Percentiles rank a stretch among this genome's conserved stretches.
These are phyloP conservation scores for Burhinus oedicnemus DNA, from an alignment of 2,113 vertebrate species.

Conservation along the genomic window DNA sequence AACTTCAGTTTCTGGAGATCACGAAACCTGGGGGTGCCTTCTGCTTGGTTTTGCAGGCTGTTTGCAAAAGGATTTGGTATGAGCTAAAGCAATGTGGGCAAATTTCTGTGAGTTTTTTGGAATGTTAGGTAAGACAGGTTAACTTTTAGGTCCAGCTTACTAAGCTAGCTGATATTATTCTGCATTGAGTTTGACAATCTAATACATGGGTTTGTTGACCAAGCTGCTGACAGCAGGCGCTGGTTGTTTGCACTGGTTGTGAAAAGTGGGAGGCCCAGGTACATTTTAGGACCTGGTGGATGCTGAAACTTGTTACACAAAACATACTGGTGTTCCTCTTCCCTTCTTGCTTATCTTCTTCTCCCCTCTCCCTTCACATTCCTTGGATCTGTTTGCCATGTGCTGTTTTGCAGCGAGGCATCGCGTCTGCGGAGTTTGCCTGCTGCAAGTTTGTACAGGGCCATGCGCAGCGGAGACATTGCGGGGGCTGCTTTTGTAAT, in stretches of 20 bases:
- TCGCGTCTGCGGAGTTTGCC: neutral
- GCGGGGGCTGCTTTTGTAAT: neutral
- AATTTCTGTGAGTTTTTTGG: neutral
- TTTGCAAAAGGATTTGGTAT: neutral
- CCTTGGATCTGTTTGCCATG: neutral
- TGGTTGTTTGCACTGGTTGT: neutral
- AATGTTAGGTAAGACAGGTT: neutral
- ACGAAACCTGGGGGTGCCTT: neutral
- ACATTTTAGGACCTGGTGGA: neutral
- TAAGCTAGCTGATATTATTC: neutral
- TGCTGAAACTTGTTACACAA: neutral
- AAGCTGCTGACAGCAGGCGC: neutral
- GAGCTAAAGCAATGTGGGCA: neutral
- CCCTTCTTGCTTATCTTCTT: neutral
- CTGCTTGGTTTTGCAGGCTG: neutral
- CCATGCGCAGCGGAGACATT: rapidly evolving
- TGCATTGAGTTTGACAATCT: neutral
- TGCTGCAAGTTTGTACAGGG: neutral
- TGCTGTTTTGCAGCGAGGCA: neutral
- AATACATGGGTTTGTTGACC: neutral
- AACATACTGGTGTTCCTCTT: neutral
- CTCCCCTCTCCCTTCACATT: neutral
- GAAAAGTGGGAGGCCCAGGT: neutral
- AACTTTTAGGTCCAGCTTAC: neutral
- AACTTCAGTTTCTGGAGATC: neutral